phyloP scores from a whole-genome alignment of 2,113 vertebrate species.

The Sander lucioperca region DNA sequence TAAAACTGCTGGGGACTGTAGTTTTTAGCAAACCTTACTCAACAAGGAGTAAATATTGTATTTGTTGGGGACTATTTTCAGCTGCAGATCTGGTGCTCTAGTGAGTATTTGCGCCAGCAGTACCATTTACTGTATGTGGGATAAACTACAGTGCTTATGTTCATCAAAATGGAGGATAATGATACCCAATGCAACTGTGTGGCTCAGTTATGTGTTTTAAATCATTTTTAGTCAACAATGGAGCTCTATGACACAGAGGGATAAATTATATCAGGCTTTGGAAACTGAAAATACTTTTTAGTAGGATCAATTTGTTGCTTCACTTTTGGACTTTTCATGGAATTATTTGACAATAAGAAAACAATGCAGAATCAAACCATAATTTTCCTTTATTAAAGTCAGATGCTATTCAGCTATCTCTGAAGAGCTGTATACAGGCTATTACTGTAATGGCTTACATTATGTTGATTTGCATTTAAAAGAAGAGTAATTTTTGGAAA shows the following conservation, averaged over 20 bases:
- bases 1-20: not conserved
- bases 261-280: not conserved
- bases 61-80: not conserved
- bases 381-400: not conserved
- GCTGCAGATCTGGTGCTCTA: not conserved
- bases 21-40: not conserved
- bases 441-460: not conserved
- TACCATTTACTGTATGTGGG: too few relatives aligned
- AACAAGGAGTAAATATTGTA: not conserved
- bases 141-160: too few relatives aligned
- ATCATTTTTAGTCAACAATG: not conserved
- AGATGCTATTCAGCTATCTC: not conserved
- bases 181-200: not conserved
- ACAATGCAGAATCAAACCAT: not conserved
- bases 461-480: constrained; percentile 3
- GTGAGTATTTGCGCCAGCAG: too few relatives aligned
- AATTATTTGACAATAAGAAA: not conserved
- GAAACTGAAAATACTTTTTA: not conserved
- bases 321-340: not conserved
- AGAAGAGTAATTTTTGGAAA: not conserved
- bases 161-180: too few relatives aligned
- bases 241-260: not conserved
- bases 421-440: not conserved
- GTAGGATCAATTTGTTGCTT: not conserved
- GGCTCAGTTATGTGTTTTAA: not conserved